Evolutionary conservation across 2,113 vertebrate species (phyloP).

Genomic region (Cromileptes altivelis): DNA sequence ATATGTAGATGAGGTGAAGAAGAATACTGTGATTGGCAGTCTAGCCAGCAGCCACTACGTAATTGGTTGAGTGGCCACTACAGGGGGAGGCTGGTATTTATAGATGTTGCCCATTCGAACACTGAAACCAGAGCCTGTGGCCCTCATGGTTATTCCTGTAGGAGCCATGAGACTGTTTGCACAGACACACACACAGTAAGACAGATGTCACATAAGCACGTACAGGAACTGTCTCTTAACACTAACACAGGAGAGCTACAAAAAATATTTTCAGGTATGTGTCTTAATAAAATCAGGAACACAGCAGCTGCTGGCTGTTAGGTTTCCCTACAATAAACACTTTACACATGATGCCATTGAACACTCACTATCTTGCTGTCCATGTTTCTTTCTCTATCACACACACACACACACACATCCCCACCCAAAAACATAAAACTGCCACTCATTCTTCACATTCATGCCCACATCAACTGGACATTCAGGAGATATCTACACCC

Average conservation of each 20-base stretch:
- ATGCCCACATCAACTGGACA: slow-evolving; percentile 55
- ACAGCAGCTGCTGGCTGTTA: slow-evolving; percentile 9
- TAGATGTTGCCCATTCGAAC: slow-evolving; percentile 67
- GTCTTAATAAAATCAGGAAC: neutral
- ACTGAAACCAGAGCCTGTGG: slow-evolving; percentile 73
- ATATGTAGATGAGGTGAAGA: slow-evolving; percentile 42
- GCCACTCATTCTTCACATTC: slow-evolving; percentile 64
- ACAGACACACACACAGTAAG: slow-evolving; percentile 20
- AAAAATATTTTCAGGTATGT: neutral
- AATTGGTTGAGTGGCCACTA: slow-evolving; percentile 48
- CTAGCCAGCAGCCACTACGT: neutral
- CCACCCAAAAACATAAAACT: slow-evolving; percentile 43
- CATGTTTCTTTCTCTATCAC: neutral
- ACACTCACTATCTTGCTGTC: neutral
- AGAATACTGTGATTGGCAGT: slow-evolving; percentile 11
- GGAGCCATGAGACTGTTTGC: slow-evolving; percentile 44
- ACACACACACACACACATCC: slow-evolving; percentile 20
- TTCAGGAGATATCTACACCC: slow-evolving; percentile 46
- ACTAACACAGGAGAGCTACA: neutral
- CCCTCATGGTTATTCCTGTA: slow-evolving; percentile 70
- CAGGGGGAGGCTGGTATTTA: slow-evolving; percentile 72
- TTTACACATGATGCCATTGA: neutral
- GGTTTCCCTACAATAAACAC: neutral
- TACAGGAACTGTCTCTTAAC: neutral
- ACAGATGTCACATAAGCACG: neutral